phyloP scores from a whole-genome alignment of 2,888 invertebrate species.

The Pycnomerus fuliginosus region DNA sequence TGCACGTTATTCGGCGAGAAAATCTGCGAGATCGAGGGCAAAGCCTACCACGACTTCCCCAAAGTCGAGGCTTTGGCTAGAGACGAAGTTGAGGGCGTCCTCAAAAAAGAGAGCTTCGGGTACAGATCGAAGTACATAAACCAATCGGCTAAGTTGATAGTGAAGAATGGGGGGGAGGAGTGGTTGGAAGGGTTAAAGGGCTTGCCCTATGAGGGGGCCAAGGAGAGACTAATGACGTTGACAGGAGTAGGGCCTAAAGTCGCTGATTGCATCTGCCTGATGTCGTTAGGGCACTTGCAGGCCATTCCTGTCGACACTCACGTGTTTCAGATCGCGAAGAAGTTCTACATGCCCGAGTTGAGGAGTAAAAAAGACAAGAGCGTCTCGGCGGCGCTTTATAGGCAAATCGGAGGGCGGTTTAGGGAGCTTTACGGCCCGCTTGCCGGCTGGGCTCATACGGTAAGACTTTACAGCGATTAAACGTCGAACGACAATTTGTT shows the following conservation, averaged over 20 bases:
- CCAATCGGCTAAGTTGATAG: slow-evolving; percentile 65
- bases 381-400: slow-evolving; percentile 79
- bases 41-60: slow-evolving; percentile 78
- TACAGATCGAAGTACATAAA: slow-evolving; percentile 87
- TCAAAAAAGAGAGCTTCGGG: slow-evolving; percentile 78
- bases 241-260: slow-evolving; percentile 96
- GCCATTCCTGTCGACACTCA: slow-evolving; percentile 96
- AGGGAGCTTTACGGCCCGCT: slow-evolving; percentile 77
- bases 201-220: slow-evolving; percentile 72
- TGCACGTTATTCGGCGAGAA: slow-evolving; percentile 77
- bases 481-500: slow-evolving; percentile 37
- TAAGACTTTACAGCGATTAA: slow-evolving; percentile 52
- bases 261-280: slow-evolving; percentile 95
- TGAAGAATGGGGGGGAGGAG: slow-evolving; percentile 58
- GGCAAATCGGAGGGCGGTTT: slow-evolving; percentile 83
- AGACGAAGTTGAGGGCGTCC: slow-evolving; percentile 65
- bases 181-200: slow-evolving; percentile 74
- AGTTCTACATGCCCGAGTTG: slow-evolving; percentile 77
- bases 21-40: slow-evolving; percentile 67
- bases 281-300: slow-evolving; percentile 87
- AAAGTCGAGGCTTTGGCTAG: slow-evolving; percentile 62
- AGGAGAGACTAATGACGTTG: slow-evolving; percentile 70
- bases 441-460: slow-evolving; percentile 95
- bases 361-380: slow-evolving; percentile 70
- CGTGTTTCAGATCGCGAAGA: slow-evolving; percentile 85